Percentiles rank a stretch among this genome's conserved stretches.
phyloP scores from a whole-genome alignment of 2,888 invertebrate genomes.

The Elgonia sp. region DNA sequence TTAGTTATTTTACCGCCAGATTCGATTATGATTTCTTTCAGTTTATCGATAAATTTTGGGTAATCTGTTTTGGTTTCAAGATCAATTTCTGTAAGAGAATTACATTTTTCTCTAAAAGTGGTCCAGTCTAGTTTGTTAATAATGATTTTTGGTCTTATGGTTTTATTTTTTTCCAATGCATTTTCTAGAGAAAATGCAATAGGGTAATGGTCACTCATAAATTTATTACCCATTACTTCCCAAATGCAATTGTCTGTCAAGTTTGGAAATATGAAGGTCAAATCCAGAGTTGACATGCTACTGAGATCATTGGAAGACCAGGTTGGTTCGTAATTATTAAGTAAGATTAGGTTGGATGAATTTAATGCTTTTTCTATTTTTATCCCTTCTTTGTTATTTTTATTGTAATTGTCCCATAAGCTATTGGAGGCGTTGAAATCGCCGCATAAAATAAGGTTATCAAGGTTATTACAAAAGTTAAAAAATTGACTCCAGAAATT shows the following conservation, averaged over 20 bases:
- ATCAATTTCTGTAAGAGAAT: background rate
- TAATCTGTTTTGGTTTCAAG: background rate
- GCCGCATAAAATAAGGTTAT: conserved; percentile 21
- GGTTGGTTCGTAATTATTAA: conserved; percentile 37
- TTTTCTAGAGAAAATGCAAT: background rate
- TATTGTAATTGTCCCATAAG: background rate
- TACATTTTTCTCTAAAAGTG: background rate
- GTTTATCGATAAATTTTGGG: background rate
- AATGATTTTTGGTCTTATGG: background rate
- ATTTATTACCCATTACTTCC: conserved; percentile 36
- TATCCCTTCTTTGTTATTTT: conserved; percentile 5
- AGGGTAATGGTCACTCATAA: conserved; percentile 29
- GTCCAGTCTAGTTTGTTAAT: background rate
- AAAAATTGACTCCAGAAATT: conserved; percentile 39
- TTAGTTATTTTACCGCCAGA: background rate
- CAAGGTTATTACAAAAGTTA: background rate
- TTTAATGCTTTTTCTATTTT: conserved; percentile 3
- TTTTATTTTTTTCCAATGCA: background rate
- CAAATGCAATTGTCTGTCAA: background rate
- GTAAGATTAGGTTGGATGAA: background rate
- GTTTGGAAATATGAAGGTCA: conserved; percentile 26
- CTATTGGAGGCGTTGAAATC: conserved; percentile 37
- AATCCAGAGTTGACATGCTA: background rate
- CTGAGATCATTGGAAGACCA: conserved; percentile 5
- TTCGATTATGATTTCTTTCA: conserved; percentile 1